Evolutionary conservation across 1,140 invertebrate genomes (phyloP).

Genomic region (Heliconius himera): DNA sequence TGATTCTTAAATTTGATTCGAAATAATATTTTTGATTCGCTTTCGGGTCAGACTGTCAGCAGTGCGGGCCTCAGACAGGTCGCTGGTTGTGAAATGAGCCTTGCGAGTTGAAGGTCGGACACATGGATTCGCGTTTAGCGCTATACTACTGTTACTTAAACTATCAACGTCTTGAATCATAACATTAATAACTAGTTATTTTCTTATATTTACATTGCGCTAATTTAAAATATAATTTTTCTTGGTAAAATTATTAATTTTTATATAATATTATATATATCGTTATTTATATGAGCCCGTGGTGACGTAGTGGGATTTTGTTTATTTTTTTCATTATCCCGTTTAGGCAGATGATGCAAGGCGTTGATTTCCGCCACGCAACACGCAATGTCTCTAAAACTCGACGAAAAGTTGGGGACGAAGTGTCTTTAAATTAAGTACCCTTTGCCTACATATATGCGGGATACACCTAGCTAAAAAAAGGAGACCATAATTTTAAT

Average conservation of each 20-base stretch:
- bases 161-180: background rate
- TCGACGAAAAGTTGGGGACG: too few relatives aligned
- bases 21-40: slow-evolving; percentile 7
- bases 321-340: too few relatives aligned
- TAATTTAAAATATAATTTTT: background rate
- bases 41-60: slow-evolving; percentile 19
- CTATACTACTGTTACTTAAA: slow-evolving; percentile 9
- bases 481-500: too few relatives aligned
- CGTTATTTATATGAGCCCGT: too few relatives aligned
- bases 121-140: slow-evolving; percentile 46
- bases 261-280: too few relatives aligned
- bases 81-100: slow-evolving; percentile 34
- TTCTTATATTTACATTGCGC: background rate
- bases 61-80: slow-evolving; percentile 33
- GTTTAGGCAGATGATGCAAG: too few relatives aligned
- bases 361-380: too few relatives aligned
- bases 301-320: too few relatives aligned
- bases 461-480: too few relatives aligned
- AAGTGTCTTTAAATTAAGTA: too few relatives aligned
- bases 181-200: background rate
- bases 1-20: background rate
- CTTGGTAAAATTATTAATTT: background rate
- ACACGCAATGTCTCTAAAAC: too few relatives aligned
- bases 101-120: slow-evolving; percentile 57
- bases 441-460: too few relatives aligned